A percentile compares a stretch with the other conserved stretches of the same genome.
These are phyloP conservation scores for Lithobates pipiens DNA, from an alignment of 2,797 vertebrate species.

Conservation along the genomic window DNA sequence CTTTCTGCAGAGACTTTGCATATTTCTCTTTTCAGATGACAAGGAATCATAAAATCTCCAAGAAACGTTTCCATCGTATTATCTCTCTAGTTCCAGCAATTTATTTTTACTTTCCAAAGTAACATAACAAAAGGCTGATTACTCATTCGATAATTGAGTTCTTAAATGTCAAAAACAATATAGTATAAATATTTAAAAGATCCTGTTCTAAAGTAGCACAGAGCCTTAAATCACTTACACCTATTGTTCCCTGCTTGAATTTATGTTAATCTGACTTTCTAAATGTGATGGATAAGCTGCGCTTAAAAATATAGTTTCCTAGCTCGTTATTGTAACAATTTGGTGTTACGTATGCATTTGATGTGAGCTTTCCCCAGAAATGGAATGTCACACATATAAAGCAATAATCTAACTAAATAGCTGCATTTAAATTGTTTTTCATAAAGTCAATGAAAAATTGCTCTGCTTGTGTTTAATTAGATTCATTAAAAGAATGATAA, in stretches of 20 bases:
- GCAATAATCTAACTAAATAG: slow-evolving; percentile 53
- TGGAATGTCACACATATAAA: slow-evolving; percentile 56
- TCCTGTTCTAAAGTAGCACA: slow-evolving; percentile 75
- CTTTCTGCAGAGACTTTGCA: slow-evolving; percentile 56
- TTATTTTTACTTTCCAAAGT: slow-evolving; percentile 74
- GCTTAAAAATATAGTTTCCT: slow-evolving; percentile 70
- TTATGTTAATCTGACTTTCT: slow-evolving; percentile 80
- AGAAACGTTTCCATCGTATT: slow-evolving; percentile 64
- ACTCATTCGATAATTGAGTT: slow-evolving; percentile 84
- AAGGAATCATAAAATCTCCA: slow-evolving; percentile 68
- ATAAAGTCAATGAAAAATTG: slow-evolving; percentile 35
- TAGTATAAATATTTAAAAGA: slow-evolving; percentile 82
- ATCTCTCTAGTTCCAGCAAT: slow-evolving; percentile 63
- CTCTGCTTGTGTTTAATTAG: slow-evolving; percentile 46
- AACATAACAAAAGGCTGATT: slow-evolving; percentile 79
- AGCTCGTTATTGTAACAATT: slow-evolving; percentile 65
- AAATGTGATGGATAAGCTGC: slow-evolving; percentile 73
- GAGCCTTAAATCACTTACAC: slow-evolving; percentile 72
- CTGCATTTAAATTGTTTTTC: slow-evolving; percentile 42
- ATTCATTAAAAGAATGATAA: slow-evolving; percentile 38
- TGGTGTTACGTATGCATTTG: slow-evolving; percentile 54
- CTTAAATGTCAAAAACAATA: slow-evolving; percentile 84
- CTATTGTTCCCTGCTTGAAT: slow-evolving; percentile 77
- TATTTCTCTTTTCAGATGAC: slow-evolving; percentile 29
- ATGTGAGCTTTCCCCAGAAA: slow-evolving; percentile 42